Base-by-base conservation (phyloP, 2,888 invertebrate genomes). In the Thera obeliscata region DNA sequence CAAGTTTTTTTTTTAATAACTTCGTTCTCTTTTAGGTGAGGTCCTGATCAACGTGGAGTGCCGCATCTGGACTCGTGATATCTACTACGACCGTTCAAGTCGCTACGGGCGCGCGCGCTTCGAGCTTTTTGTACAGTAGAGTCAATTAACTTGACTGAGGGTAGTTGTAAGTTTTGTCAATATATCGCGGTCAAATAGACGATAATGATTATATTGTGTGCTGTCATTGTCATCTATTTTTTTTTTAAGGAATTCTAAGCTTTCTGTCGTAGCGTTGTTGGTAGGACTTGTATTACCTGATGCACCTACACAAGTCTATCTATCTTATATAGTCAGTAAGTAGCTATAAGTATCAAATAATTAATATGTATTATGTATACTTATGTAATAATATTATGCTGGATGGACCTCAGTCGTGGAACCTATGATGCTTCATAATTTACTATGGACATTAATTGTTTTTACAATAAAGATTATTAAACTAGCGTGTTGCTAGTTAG, bases 31-130 rank as follows among this genome's bases (percentile, higher is more conserved):
- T 36, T 54, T 52, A 93, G 93, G 87, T 68, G 91, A 90, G 6
- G 83, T 93, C 1, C 77, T 93, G 35, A 92, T 93, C 77, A 93
- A 89, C 80, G 92, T 93, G 74, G 93, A 93, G 71, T 93, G 93
- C 54, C 90, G 93, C 11, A 86, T 93, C 65, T 93, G 93, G 93
- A 86, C 91, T 3, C 82, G 93, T 0, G 92, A 93, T 76, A 87
- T 93, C 68, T 80, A 80, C 72, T 93, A 93, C 77, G 89, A 90
- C 68, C 87, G 82, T 46, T 82, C 82, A 36, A 88, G 89, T 76
- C 87, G 88, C 11, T 77, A 83, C 36, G 93, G 93, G 0, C 87
- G 92, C 41, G 87, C 87, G 1, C 90, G 93, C 48, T 93, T 93
- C 66, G 93, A 93, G 69, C 75, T 93, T 12, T 87, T 84, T 70